A percentile compares a stretch with the other conserved stretches of the same genome.
Conservation (phyloP, 2,888 invertebrate genomes). For the Thera obeliscata region DNA sequence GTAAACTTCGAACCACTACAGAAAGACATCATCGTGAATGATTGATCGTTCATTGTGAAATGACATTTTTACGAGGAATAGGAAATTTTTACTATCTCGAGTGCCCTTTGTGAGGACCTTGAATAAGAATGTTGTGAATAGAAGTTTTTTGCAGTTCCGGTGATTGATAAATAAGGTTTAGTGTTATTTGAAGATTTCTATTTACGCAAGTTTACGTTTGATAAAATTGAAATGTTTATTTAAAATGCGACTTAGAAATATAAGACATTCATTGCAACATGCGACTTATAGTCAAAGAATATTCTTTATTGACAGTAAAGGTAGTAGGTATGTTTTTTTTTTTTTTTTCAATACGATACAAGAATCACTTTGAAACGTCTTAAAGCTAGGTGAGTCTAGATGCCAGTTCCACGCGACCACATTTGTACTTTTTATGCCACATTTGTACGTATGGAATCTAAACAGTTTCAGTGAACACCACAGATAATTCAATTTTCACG, state of each 20-base stretch:
- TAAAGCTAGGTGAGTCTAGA: too few relatives aligned
- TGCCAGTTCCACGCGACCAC: too few relatives aligned
- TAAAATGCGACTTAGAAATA: not conserved
- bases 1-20: slow-evolving; percentile 40
- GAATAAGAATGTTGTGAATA: slow-evolving; percentile 60
- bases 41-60: slow-evolving; percentile 77
- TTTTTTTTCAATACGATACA: too few relatives aligned
- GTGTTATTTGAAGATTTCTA: slow-evolving; percentile 38
- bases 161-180: slow-evolving; percentile 69
- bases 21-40: slow-evolving; percentile 68
- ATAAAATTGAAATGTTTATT: slow-evolving; percentile 24
- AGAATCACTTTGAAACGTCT: too few relatives aligned
- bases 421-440: too few relatives aligned
- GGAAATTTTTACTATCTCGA: slow-evolving; percentile 65
- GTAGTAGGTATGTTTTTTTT: not conserved
- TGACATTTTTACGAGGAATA: slow-evolving; percentile 77
- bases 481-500: too few relatives aligned
- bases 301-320: not conserved
- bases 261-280: not conserved
- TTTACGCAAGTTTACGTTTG: slow-evolving; percentile 11
- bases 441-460: too few relatives aligned
- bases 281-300: not conserved
- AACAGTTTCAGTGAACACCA: too few relatives aligned
- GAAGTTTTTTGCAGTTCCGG: slow-evolving; percentile 74
- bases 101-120: slow-evolving; percentile 65